A percentile compares a stretch with the other conserved stretches of the same genome.
phyloP scores from a whole-genome alignment of 2,888 invertebrate genomes.

The Cephonodes hylas region DNA sequence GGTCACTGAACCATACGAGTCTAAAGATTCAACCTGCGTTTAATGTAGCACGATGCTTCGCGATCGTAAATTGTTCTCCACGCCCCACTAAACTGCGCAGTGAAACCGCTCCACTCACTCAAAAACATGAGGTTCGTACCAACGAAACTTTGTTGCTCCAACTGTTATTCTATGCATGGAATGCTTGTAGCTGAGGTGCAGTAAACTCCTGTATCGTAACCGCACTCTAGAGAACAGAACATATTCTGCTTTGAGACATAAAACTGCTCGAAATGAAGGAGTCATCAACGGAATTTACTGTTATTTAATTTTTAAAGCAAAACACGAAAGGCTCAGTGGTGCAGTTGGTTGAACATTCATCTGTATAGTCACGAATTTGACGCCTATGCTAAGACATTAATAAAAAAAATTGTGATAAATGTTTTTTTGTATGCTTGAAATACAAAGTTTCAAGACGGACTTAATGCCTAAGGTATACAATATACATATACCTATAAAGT shows the following conservation, averaged over 20 bases:
- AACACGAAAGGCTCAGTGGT: too few relatives aligned
- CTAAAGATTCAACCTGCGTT: background rate
- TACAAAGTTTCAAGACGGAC: too few relatives aligned
- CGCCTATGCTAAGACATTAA: too few relatives aligned
- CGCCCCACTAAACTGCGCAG: background rate
- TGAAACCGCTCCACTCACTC: background rate
- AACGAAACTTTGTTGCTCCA: background rate
- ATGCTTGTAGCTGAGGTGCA: background rate
- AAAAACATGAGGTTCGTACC: background rate
- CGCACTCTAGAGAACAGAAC: background rate
- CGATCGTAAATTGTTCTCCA: background rate
- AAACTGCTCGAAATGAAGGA: too few relatives aligned
- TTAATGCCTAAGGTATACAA: too few relatives aligned
- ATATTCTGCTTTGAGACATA: background rate
- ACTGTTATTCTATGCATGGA: background rate
- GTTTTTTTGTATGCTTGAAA: too few relatives aligned
- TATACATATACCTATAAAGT: too few relatives aligned
- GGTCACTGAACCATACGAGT: background rate
- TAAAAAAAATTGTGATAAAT: too few relatives aligned
- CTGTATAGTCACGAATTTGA: too few relatives aligned
- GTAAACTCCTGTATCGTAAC: background rate
- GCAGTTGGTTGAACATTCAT: too few relatives aligned
- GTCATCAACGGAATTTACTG: too few relatives aligned
- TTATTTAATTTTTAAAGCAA: too few relatives aligned
- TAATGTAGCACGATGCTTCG: background rate